Evolutionary conservation across 2,113 vertebrate genomes (phyloP).

Genomic region (Rhipidura dahli): DNA sequence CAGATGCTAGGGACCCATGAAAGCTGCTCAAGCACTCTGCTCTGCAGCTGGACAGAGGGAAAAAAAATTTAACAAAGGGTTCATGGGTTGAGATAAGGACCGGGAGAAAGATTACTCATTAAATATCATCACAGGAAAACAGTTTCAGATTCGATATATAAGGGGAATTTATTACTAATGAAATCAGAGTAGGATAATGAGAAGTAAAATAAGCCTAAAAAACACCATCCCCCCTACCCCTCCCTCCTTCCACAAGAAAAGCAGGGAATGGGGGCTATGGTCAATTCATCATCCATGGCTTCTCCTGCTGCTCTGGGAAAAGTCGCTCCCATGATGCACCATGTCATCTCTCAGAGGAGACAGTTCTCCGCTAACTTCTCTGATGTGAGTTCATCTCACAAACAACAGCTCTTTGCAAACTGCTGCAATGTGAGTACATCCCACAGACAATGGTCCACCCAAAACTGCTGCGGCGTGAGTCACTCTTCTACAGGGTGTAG

Average conservation of each 20-base stretch:
- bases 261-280: neutral
- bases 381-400: fast-evolving
- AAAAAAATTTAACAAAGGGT: neutral
- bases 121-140: neutral
- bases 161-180: neutral
- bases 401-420: neutral
- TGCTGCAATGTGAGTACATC: neutral
- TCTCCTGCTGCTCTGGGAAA: neutral
- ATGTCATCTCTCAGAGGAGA: neutral
- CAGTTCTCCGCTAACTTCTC: neutral
- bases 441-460: neutral
- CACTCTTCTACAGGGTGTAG: neutral
- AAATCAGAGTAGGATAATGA: neutral
- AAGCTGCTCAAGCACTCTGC: neutral
- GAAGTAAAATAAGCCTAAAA: neutral
- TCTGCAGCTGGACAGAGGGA: neutral
- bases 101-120: neutral
- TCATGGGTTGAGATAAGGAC: neutral
- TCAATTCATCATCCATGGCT: neutral
- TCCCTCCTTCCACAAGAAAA: neutral
- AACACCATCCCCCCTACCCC: neutral
- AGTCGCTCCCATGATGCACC: neutral
- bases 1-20: neutral
- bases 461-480: neutral
- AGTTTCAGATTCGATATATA: neutral